Evolutionary conservation across 2,113 vertebrate species (phyloP).

Genomic region (Stigmatopora argus): DNA sequence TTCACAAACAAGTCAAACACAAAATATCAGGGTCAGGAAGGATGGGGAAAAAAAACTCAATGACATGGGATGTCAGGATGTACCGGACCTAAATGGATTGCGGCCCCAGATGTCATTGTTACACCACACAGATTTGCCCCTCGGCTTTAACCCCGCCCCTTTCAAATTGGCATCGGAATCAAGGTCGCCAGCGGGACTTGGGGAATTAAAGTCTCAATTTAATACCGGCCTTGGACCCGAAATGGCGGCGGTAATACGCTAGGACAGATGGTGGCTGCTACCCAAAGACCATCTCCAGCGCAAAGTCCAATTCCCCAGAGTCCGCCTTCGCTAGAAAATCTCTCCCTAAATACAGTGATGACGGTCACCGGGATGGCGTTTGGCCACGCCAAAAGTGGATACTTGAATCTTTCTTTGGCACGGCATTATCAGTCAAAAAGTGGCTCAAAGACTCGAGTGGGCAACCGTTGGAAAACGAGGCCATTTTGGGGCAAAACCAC

Average conservation of each 20-base stretch:
- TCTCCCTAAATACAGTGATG: background rate
- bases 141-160: background rate
- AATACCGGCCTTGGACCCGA: background rate
- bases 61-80: background rate
- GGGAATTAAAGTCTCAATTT: background rate
- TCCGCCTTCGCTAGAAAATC: background rate
- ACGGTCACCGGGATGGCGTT: background rate
- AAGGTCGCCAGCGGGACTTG: background rate
- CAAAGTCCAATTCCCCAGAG: background rate
- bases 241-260: background rate
- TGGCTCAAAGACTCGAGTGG: no score
- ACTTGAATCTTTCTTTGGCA: no score
- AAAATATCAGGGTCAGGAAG: conserved; percentile 9
- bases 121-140: background rate
- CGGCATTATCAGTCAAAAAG: no score
- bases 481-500: background rate
- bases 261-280: background rate
- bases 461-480: no score
- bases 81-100: background rate
- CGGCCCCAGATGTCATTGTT: background rate
- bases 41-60: background rate
- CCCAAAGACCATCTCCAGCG: background rate
- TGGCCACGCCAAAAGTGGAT: background rate
- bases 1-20: conserved; percentile 2
- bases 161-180: background rate